Percentiles rank a stretch among this genome's conserved stretches.
Conservation (phyloP, 2,888 invertebrate genomes). For the Cephus nigrinus region DNA sequence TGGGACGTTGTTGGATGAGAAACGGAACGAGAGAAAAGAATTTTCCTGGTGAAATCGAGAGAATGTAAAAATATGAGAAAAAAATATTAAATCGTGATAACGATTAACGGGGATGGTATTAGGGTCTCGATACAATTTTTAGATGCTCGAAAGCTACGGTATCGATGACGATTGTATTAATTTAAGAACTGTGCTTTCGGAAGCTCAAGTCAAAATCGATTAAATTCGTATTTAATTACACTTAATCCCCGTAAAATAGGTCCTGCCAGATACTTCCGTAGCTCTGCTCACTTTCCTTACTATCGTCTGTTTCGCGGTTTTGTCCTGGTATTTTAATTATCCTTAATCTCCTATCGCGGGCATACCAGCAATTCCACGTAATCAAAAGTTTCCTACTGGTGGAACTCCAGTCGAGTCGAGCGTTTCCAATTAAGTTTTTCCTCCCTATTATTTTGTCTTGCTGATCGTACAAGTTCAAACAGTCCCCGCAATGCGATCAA, state of each 20-base stretch:
- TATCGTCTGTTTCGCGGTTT: constrained; percentile 17
- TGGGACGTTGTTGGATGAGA: background rate
- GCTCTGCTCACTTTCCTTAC: constrained; percentile 11
- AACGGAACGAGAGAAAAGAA: background rate
- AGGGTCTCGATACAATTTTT: background rate
- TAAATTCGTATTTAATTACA: background rate
- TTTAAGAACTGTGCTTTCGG: background rate
- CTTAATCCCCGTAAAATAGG: background rate
- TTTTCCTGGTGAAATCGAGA: background rate
- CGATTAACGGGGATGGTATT: background rate
- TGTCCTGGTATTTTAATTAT: constrained; percentile 38
- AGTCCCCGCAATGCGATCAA: background rate
- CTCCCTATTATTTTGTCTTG: background rate
- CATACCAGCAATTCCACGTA: constrained; percentile 7
- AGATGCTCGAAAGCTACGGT: background rate
- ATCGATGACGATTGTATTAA: background rate
- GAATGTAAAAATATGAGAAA: background rate
- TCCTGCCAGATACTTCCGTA: background rate
- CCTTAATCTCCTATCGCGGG: constrained; percentile 27
- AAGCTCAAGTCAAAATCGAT: background rate
- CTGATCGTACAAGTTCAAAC: background rate
- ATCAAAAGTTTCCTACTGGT: constrained; percentile 22
- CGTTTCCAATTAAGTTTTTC: background rate
- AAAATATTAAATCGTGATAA: background rate
- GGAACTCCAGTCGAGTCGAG: background rate